phyloP scores from a whole-genome alignment of 2,888 invertebrate genomes.

The Patella pellucida region DNA sequence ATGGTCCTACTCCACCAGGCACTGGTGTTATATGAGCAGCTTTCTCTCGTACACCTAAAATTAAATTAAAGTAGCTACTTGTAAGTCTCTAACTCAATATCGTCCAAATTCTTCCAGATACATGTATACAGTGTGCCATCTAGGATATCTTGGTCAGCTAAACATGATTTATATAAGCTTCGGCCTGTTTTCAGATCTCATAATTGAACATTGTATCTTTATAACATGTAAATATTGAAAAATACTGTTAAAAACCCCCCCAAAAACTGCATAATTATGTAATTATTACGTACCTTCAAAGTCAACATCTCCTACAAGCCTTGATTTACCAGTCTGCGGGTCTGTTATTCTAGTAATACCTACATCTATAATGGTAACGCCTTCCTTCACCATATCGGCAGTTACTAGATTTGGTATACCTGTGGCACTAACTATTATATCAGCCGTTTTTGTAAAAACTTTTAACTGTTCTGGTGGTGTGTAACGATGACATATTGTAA shows the following conservation, averaged over 20 bases:
- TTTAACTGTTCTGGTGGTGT: conserved; percentile 85
- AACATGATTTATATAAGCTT: neutral
- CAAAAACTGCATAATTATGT: conserved; percentile 6
- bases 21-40: conserved; percentile 91
- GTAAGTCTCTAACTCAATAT: no score
- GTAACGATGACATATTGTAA: conserved; percentile 89
- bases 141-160: neutral
- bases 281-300: conserved; percentile 78
- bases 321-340: conserved; percentile 75
- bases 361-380: conserved; percentile 90
- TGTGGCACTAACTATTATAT: conserved; percentile 83
- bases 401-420: conserved; percentile 74
- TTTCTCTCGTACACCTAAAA: conserved; percentile 80
- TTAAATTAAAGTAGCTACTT: conserved; percentile 33
- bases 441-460: conserved; percentile 80
- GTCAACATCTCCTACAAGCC: conserved; percentile 89
- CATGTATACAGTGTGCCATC: neutral
- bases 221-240: no score
- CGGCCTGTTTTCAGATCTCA: no score
- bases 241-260: no score
- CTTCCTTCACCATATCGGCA: conserved; percentile 89
- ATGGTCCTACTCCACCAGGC: conserved; percentile 91
- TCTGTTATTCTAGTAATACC: conserved; percentile 81
- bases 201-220: no score
- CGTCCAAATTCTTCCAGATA: no score